phyloP scores from a whole-genome alignment of 2,113 vertebrate species.

The Craseonycteris thonglongyai region DNA sequence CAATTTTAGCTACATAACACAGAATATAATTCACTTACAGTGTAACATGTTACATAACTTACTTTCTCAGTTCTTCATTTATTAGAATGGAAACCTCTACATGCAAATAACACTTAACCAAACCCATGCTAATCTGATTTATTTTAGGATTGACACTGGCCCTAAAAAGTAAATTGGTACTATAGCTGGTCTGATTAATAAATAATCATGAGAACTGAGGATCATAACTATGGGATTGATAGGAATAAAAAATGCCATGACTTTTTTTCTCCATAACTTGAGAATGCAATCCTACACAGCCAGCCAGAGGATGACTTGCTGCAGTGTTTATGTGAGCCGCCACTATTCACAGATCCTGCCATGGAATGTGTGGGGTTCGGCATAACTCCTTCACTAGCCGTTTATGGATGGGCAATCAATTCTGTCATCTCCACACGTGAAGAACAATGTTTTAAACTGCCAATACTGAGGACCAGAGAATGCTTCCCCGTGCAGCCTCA shows the following conservation, averaged over 20 bases:
- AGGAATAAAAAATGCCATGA: neutral
- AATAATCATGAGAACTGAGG: slow-evolving; percentile 6
- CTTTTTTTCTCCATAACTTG: neutral
- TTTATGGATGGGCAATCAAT: slow-evolving; percentile 13
- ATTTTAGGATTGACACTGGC: slow-evolving; percentile 7
- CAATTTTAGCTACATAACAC: neutral
- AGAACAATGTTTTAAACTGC: slow-evolving; percentile 17
- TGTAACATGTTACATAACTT: neutral
- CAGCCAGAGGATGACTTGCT: neutral
- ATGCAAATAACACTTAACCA: slow-evolving; percentile 10
- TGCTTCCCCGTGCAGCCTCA: slow-evolving; percentile 21
- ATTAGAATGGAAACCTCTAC: slow-evolving; percentile 17
- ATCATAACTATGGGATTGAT: neutral
- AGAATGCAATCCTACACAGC: neutral
- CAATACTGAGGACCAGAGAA: slow-evolving; percentile 12
- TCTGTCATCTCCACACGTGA: slow-evolving; percentile 31
- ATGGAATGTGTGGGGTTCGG: neutral
- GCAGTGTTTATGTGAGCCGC: neutral
- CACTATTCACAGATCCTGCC: slow-evolving; percentile 17
- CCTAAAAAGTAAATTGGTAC: neutral
- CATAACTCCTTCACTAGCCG: neutral
- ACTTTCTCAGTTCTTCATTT: slow-evolving; percentile 12
- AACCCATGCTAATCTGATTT: neutral
- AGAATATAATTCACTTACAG: neutral
- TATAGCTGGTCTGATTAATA: neutral